phyloP scores from a whole-genome alignment of 2,888 invertebrate species.

The Nudaria mundana region DNA sequence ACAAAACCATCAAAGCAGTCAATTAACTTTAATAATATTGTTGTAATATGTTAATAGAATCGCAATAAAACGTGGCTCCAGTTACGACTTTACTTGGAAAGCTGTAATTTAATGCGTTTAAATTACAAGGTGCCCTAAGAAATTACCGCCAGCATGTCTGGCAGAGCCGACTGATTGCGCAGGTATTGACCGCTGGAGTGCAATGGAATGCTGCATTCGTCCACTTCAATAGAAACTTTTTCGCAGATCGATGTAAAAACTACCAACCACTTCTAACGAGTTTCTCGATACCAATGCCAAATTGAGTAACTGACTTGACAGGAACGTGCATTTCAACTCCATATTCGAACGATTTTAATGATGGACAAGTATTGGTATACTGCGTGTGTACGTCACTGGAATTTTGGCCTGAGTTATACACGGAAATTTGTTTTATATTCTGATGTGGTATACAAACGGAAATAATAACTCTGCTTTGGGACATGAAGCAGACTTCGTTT shows the following conservation, averaged over 20 bases:
- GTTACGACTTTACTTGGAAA: conserved; percentile 29
- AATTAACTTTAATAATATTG: too few relatives aligned
- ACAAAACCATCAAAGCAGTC: too few relatives aligned
- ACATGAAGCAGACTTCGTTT: conserved; percentile 11
- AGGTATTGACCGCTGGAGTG: conserved; percentile 41
- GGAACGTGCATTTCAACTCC: conserved; percentile 45
- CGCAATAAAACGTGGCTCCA: conserved; percentile 20
- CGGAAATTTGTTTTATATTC: conserved; percentile 62
- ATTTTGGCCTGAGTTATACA: conserved; percentile 37
- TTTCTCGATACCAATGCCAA: conserved; percentile 68
- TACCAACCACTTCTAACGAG: conserved; percentile 57
- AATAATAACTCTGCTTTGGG: conserved; percentile 50
- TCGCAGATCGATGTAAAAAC: conserved; percentile 53
- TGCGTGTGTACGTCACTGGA: conserved; percentile 19
- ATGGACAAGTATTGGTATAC: conserved; percentile 17
- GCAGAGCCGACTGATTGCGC: conserved; percentile 34
- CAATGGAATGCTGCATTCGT: conserved; percentile 38
- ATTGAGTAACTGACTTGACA: conserved; percentile 48
- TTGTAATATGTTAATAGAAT: conserved; percentile 2
- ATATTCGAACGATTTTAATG: conserved; percentile 32
- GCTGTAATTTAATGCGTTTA: conserved; percentile 24
- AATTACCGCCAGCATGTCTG: conserved; percentile 50
- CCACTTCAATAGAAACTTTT: conserved; percentile 63
- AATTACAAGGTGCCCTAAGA: conserved; percentile 24
- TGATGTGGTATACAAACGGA: conserved; percentile 46